Conservation (phyloP, 2,113 vertebrate genomes). For the Siniperca chuatsi region DNA sequence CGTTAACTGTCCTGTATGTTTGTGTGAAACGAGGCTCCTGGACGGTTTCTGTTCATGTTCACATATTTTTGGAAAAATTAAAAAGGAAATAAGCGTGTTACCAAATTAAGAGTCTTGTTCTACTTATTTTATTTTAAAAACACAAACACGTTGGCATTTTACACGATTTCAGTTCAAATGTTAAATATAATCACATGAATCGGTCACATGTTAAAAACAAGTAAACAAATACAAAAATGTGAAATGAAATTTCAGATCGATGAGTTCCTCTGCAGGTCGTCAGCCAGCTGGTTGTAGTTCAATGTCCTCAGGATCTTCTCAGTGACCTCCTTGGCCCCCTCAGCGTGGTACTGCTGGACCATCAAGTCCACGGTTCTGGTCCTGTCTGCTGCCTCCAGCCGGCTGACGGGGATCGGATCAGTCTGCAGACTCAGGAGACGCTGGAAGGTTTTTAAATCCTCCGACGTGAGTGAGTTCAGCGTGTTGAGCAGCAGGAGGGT, state of each 20-base stretch:
- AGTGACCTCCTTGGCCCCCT: slow-evolving; percentile 13
- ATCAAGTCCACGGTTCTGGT: slow-evolving; percentile 29
- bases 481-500: neutral
- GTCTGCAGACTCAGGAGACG: neutral
- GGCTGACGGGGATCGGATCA: neutral
- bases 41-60: neutral
- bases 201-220: no score
- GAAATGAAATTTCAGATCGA: no score
- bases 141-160: neutral
- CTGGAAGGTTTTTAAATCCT: slow-evolving; percentile 32
- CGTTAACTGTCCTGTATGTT: neutral
- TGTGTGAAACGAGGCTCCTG: neutral
- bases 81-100: slow-evolving; percentile 4
- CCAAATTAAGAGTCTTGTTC: neutral
- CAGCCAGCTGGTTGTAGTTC: slow-evolving; percentile 29
- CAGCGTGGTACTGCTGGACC: slow-evolving; percentile 35
- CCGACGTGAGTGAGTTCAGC: neutral
- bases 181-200: neutral
- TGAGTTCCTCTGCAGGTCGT: slow-evolving; percentile 5
- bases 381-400: slow-evolving; percentile 15
- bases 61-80: slow-evolving; percentile 14
- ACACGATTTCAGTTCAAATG: neutral
- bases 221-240: no score
- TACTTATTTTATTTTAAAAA: neutral
- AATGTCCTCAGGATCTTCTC: slow-evolving; percentile 19